Base-by-base conservation (phyloP, 2,797 vertebrate species). In the Hemitrygon akajei region DNA sequence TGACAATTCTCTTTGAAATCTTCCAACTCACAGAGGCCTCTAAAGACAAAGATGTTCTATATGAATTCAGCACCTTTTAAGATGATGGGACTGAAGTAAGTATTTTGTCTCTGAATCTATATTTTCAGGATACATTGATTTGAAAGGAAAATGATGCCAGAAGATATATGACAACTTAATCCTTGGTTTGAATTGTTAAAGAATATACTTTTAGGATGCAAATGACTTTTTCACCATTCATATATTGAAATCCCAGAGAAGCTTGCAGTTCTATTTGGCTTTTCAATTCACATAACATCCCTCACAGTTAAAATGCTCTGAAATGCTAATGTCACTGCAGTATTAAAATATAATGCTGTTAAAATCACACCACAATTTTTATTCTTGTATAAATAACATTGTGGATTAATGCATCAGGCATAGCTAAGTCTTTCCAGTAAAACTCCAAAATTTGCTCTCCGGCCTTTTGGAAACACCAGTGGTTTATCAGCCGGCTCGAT, bases 31-130 rank as follows among this genome's bases (percentile, higher is more conserved):
- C 37, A 47, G 37, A 12, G 75, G 30, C 22, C 40, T 92, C 91
- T 16, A 56, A 92, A 4, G 69, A 11, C 30, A 71, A 92, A 80
- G 63, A 73, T 69, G 30, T 89, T 91, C 34, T 25, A 71, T 30
- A 56, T 92, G 25, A 92, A 75, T 92, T 92, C 71, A 92, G 69
- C 71, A 18, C 69, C 37, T 92, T 12, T 92, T 75, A 92, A 92
- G 69, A 30, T 71, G 25, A 47, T 37, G 9, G 18, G 16, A 34
- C 25, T 92, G 89, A 47, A 47, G 7, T 69, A 69, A 37, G n/a
- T 69, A 89, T 12, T 47, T 92, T 92, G 66, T 58, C 71, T n/a
- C 71, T 93, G 40, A n/a, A 76, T n/a, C 66, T 93, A 58, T 89
- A 56, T 93, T 47, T 75, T 73, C 37, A 75, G 14, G 37, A 47